Conservation (phyloP, 2,888 invertebrate genomes). For the Drosophila crucigera region DNA sequence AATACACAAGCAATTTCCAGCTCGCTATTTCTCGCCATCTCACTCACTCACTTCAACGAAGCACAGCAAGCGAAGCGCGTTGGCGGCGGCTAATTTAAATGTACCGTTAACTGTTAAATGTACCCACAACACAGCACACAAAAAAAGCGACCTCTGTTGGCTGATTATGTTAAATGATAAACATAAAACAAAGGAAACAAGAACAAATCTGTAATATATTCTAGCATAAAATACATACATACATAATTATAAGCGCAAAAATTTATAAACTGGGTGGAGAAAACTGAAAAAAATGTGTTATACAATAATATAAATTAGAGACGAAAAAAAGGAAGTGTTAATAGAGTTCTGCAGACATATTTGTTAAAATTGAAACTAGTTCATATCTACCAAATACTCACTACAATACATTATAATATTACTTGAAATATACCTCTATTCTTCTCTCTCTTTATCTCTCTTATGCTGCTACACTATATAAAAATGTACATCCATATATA, state of each 20-base stretch:
- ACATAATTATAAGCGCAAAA: constrained; percentile 73
- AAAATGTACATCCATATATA: constrained; percentile 16
- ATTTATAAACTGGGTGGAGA: constrained; percentile 85
- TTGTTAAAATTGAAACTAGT: constrained; percentile 32
- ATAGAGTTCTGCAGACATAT: constrained; percentile 44
- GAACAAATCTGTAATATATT: constrained; percentile 66
- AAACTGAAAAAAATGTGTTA: constrained; percentile 66
- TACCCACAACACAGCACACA: constrained; percentile 31
- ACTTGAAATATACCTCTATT: constrained; percentile 39
- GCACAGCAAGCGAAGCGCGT: constrained; percentile 52
- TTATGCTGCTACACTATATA: constrained; percentile 36
- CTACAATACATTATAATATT: constrained; percentile 41
- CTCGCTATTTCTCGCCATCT: constrained; percentile 15
- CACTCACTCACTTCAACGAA: constrained; percentile 30
- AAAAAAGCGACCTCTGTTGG: constrained; percentile 48
- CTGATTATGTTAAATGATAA: constrained; percentile 48
- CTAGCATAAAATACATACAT: constrained; percentile 58
- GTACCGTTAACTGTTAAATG: constrained; percentile 33
- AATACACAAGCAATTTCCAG: constrained; percentile 7
- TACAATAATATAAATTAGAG: constrained; percentile 33
- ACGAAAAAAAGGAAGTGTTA: constrained; percentile 37
- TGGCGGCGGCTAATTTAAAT: constrained; percentile 23
- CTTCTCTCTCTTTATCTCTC: constrained; percentile 29
- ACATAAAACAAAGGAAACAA: constrained; percentile 11
- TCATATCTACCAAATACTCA: constrained; percentile 22